Conservation (phyloP, 2,888 invertebrate species). For the Melipona beecheii region DNA sequence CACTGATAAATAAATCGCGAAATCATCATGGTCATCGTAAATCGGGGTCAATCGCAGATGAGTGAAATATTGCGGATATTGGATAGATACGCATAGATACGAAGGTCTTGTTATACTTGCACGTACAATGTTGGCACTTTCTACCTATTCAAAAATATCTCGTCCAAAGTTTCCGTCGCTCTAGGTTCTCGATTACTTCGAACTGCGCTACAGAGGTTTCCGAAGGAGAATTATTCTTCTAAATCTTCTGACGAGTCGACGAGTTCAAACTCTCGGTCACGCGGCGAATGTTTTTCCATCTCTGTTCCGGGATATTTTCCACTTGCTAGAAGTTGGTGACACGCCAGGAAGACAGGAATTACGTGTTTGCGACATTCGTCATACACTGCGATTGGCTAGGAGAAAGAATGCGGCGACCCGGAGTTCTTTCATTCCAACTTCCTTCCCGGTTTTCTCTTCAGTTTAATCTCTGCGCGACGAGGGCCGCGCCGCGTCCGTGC, state of each 20-base stretch:
- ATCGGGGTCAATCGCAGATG: too few species aligned
- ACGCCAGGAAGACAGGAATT: conserved; percentile 62
- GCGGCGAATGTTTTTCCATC: conserved; percentile 1
- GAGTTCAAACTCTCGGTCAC: neutral
- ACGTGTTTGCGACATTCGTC: conserved; percentile 63
- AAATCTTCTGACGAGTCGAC: too few species aligned
- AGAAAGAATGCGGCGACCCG: conserved; percentile 57
- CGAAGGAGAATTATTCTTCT: too few species aligned
- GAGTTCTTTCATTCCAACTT: conserved; percentile 50
- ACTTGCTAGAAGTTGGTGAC: conserved; percentile 51
- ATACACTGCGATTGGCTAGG: conserved; percentile 61
- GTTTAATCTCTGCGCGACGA: conserved; percentile 47
- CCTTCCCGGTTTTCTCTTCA: conserved; percentile 23
- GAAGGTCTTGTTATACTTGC: too few species aligned
- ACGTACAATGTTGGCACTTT: neutral
- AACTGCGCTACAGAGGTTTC: too few species aligned
- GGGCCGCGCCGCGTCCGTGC: conserved; percentile 15
- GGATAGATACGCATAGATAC: too few species aligned
- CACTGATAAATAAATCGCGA: too few species aligned
- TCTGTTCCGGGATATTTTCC: conserved; percentile 30
- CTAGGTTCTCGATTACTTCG: neutral
- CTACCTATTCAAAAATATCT: neutral
- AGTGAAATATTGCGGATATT: too few species aligned
- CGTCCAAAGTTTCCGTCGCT: neutral
- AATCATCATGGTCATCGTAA: too few species aligned